Percentiles rank a stretch among this genome's conserved stretches.
phyloP scores from a whole-genome alignment of 2,113 vertebrate genomes.

The Boleophthalmus pectinirostris region DNA sequence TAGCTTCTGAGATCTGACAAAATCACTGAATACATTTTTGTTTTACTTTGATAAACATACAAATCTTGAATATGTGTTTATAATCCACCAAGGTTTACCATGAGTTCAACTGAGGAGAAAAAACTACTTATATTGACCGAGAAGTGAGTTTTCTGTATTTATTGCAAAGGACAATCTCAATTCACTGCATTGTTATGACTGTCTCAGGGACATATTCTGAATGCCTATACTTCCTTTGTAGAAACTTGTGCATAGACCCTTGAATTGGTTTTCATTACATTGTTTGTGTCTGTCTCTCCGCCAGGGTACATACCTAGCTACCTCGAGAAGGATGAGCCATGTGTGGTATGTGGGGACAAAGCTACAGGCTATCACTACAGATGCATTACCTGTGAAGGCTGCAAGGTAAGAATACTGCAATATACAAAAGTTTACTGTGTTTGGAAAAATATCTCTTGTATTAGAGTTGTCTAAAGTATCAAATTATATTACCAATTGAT shows the following conservation, averaged over 20 bases:
- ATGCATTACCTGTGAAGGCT: conserved; percentile 98
- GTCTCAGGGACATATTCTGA: conserved; percentile 2
- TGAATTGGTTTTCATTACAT: background rate
- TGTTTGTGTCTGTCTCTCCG: conserved; percentile 1
- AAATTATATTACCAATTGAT: too few relatives aligned
- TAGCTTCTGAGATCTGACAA: too few relatives aligned
- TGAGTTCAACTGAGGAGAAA: background rate
- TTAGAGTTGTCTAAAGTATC: too few relatives aligned
- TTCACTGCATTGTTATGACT: background rate
- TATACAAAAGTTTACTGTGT: too few relatives aligned
- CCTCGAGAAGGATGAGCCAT: conserved; percentile 99
- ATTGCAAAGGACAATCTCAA: background rate
- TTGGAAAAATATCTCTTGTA: too few relatives aligned
- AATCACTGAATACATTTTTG: background rate
- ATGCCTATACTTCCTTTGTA: background rate
- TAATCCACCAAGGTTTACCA: background rate
- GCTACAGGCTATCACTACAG: conserved; percentile 98
- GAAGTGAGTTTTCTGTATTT: background rate
- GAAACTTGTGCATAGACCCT: background rate
- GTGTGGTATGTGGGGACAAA: conserved; percentile 97
- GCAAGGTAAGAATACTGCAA: conserved; percentile 82
- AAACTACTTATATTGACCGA: background rate
- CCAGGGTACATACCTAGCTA: conserved; percentile 99
- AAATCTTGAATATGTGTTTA: background rate
- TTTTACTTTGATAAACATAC: background rate